These are phyloP conservation scores for Brachycybe producta DNA, from an alignment of 2,888 invertebrate genomes.

Conservation along the genomic window DNA sequence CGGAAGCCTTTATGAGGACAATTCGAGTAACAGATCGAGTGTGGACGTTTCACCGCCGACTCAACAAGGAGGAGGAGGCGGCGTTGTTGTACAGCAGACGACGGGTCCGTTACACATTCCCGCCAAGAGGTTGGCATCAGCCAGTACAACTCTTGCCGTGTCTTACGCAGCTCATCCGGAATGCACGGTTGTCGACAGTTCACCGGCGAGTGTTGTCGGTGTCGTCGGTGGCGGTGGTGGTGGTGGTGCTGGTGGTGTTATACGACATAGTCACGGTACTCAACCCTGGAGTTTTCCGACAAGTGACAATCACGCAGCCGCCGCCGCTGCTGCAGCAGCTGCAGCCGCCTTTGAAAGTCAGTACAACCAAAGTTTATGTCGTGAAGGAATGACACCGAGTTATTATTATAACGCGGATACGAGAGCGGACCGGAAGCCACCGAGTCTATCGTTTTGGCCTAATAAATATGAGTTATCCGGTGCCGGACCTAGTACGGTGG, in stretches of 20 bases:
- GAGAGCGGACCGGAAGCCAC: constrained; percentile 37
- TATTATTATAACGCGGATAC: constrained; percentile 51
- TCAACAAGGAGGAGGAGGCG: constrained; percentile 9
- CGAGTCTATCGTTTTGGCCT: constrained; percentile 53
- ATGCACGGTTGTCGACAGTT: constrained; percentile 17
- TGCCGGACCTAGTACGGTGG: constrained; percentile 29
- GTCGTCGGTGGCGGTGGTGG: constrained; percentile 34
- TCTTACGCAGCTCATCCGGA: constrained; percentile 22
- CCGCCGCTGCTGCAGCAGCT: no score
- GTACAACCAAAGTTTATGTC: constrained; percentile 37
- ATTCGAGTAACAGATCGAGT: constrained; percentile 23
- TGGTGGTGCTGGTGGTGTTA: constrained; percentile 46
- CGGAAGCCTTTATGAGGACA: constrained; percentile 25
- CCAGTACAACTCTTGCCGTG: constrained; percentile 18
- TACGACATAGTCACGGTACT: constrained; percentile 47
- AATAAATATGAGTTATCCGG: constrained; percentile 34
- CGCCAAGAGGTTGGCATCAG: constrained; percentile 45
- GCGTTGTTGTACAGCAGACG: constrained; percentile 6
- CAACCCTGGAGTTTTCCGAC: constrained; percentile 50
- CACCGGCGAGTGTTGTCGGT: constrained; percentile 22
- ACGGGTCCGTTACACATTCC: constrained; percentile 71
- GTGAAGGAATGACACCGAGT: constrained; percentile 47
- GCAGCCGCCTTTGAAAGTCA: constrained; percentile 46
- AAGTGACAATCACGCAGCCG: constrained; percentile 40
- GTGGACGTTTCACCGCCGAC: constrained; percentile 21